These are phyloP conservation scores for Aldabrachelys gigantea DNA, from an alignment of 2,113 vertebrate species.

Conservation along the genomic window DNA sequence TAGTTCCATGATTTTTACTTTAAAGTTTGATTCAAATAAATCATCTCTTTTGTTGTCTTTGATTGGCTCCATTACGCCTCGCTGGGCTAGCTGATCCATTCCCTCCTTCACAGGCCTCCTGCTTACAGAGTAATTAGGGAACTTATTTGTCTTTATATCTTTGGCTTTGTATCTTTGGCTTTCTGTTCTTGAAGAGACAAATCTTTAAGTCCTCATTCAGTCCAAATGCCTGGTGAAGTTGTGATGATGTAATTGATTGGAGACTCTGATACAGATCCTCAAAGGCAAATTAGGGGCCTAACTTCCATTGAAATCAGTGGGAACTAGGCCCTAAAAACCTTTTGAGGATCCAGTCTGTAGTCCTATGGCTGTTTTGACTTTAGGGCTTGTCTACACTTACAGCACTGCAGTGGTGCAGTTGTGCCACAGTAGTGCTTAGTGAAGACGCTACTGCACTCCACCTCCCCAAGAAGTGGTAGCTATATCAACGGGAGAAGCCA, in stretches of 20 bases:
- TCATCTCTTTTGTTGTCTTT: background rate
- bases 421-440: too few relatives aligned
- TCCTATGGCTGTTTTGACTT: background rate
- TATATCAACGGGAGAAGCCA: background rate
- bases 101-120: background rate
- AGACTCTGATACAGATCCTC: background rate
- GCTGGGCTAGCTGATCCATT: background rate
- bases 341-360: background rate
- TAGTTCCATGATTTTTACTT: background rate
- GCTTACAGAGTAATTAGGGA: background rate
- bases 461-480: background rate
- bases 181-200: background rate
- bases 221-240: background rate
- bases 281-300: background rate
- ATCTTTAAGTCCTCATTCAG: background rate
- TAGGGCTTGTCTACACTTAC: background rate
- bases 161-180: background rate
- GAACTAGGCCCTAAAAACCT: background rate
- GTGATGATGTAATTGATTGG: background rate
- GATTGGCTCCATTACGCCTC: background rate
- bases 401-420: background rate
- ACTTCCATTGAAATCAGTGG: background rate
- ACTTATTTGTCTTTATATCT: background rate
- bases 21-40: background rate
- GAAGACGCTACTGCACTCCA: too few relatives aligned